These are phyloP conservation scores for Trichopria drosophilae DNA, from an alignment of 2,888 invertebrate genomes.

Conservation along the genomic window DNA sequence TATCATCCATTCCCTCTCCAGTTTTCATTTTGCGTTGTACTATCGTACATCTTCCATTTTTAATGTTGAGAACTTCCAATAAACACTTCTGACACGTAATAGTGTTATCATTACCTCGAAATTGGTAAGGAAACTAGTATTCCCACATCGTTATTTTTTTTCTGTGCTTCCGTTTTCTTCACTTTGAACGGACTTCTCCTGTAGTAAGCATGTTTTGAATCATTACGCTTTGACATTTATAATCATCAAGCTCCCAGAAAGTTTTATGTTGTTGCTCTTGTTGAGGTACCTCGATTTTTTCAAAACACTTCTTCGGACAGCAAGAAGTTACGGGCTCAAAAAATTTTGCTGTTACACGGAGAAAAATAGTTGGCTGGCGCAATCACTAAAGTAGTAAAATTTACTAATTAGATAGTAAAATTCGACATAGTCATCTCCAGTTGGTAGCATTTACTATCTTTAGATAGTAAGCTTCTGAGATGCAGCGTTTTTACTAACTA, in stretches of 20 bases:
- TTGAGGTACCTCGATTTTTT: not conserved
- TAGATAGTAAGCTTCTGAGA: too few relatives aligned
- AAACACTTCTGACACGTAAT: slow-evolving; percentile 10
- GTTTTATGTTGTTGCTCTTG: slow-evolving; percentile 6
- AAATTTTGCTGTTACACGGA: slow-evolving; percentile 14
- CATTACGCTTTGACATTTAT: slow-evolving; percentile 19
- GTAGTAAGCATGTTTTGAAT: slow-evolving; percentile 15
- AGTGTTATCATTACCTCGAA: not conserved
- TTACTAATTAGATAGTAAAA: too few relatives aligned
- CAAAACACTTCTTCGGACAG: slow-evolving; percentile 1
- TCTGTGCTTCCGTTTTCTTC: slow-evolving; percentile 1
- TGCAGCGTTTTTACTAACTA: too few relatives aligned
- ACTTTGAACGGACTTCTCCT: not conserved
- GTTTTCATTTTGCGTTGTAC: slow-evolving; percentile 5
- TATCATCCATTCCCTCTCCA: slow-evolving; percentile 4
- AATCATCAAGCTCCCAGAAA: slow-evolving; percentile 16
- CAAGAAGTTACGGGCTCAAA: slow-evolving; percentile 2
- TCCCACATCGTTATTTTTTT: slow-evolving; percentile 10
- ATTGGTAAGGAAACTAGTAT: slow-evolving; percentile 20
- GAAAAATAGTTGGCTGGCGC: too few relatives aligned
- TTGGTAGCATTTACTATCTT: too few relatives aligned
- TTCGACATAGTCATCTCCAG: too few relatives aligned
- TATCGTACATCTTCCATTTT: not conserved
- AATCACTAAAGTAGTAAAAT: too few relatives aligned
- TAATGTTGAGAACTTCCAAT: slow-evolving; percentile 3